These are phyloP conservation scores for Parnassius glacialis DNA, from an alignment of 2,888 invertebrate genomes.

Conservation along the genomic window DNA sequence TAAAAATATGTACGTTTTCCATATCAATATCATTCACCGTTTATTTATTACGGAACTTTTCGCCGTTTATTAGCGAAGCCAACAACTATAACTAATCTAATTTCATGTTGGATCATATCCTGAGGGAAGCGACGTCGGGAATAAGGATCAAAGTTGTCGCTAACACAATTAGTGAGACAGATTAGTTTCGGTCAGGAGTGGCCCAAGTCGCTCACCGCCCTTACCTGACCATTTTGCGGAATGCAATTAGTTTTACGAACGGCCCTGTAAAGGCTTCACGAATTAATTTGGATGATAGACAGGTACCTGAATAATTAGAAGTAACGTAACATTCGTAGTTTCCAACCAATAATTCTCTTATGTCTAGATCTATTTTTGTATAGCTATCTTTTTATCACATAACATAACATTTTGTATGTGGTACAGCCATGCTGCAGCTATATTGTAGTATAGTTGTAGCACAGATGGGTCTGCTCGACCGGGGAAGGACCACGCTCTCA, in stretches of 20 bases:
- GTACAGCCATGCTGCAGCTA: too few relatives aligned
- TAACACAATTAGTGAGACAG: conserved; percentile 76
- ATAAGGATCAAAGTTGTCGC: conserved; percentile 76
- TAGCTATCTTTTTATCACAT: too few relatives aligned
- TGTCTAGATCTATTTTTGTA: too few relatives aligned
- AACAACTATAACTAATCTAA: conserved; percentile 76
- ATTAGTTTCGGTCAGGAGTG: conserved; percentile 74
- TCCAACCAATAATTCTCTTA: too few relatives aligned
- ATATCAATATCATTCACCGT: conserved; percentile 18
- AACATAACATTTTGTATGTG: too few relatives aligned
- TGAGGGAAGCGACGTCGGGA: conserved; percentile 53
- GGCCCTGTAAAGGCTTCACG: conserved; percentile 22
- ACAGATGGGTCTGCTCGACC: too few relatives aligned
- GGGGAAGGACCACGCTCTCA: too few relatives aligned
- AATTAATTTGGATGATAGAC: conserved; percentile 29
- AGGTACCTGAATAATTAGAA: conserved; percentile 1
- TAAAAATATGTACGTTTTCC: not conserved
- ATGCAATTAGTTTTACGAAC: conserved; percentile 55
- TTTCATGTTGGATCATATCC: conserved; percentile 76
- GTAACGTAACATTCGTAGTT: too few relatives aligned
- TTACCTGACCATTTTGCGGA: conserved; percentile 63
- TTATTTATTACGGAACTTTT: conserved; percentile 36
- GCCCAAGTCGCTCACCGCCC: conserved; percentile 33
- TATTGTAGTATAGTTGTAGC: too few relatives aligned
- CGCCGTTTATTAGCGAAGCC: conserved; percentile 68